A percentile compares a stretch with the other conserved stretches of the same genome.
Conservation (phyloP, 2,888 invertebrate genomes). For the Agonopterix alstromeriana region DNA sequence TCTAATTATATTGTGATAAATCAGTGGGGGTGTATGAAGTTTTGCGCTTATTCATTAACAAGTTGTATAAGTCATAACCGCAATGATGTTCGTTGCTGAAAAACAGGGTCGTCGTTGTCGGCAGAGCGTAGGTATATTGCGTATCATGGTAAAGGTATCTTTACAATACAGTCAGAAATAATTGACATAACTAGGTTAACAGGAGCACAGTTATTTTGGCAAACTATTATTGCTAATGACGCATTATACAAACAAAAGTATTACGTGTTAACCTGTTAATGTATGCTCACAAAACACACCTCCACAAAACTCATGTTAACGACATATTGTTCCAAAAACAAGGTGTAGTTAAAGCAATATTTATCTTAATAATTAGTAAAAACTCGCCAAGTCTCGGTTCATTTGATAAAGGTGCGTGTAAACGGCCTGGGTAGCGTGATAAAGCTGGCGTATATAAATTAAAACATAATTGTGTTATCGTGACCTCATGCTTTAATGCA, state of each 20-base stretch:
- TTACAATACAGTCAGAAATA: too few species aligned
- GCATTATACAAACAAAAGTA: conserved; percentile 6
- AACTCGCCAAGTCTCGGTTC: conserved; percentile 56
- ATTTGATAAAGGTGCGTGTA: conserved; percentile 45
- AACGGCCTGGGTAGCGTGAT: conserved; percentile 49
- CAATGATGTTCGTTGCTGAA: too few species aligned
- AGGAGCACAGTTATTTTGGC: too few species aligned
- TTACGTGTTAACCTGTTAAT: conserved; percentile 24
- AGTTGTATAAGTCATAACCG: too few species aligned
- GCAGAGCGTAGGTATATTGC: too few species aligned
- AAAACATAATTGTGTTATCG: conserved; percentile 76
- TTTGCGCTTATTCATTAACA: too few species aligned
- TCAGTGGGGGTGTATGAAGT: too few species aligned
- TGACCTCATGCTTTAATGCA: conserved; percentile 68
- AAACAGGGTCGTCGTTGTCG: too few species aligned
- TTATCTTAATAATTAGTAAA: conserved; percentile 75
- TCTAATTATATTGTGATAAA: too few species aligned
- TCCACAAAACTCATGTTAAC: conserved; percentile 48
- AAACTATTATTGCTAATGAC: background rate
- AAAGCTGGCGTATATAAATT: conserved; percentile 67
- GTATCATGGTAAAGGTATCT: too few species aligned
- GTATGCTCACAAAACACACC: conserved; percentile 13
- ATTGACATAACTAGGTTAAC: too few species aligned
- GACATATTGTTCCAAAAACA: conserved; percentile 51
- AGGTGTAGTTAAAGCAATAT: conserved; percentile 65